Evolutionary conservation across 2,888 invertebrate genomes (phyloP), one percentile per base, ranked within the genome.

Genomic region (Saturnia japonica): DNA sequence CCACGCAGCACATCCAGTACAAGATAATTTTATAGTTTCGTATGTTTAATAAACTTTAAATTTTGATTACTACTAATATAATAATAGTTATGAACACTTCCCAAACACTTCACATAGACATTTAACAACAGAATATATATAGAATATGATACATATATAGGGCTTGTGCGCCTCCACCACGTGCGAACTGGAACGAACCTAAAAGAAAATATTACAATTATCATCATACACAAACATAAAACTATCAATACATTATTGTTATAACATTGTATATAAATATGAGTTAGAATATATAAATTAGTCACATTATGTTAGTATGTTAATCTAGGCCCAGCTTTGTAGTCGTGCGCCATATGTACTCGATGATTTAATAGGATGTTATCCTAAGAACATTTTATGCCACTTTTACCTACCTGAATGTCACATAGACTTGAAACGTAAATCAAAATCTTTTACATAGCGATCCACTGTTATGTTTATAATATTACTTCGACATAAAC

Each of bases 41-140:
- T 43, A 43, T 43, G 14, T 43, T 43, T 43, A 43, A 43, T 43
- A 43, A 8, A 34, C 6, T 34, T 34, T 34, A 34, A 34, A 34
- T 34, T 34, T 34, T 34, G 3, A 34, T 34, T 34, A 34, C n/a
- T n/a, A n/a, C 47, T 16, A 16, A 47, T 16, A 47, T 45, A 45
- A 2, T 8, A 16, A 47, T 54, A 22, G 25, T 57, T 72, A 74
- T 68, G 66, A 76, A 73, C 78, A 78, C 66, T 72, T 75, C 42
- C 81, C 79, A 68, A 82, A 82, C 54, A 80, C 70, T 40, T 77
- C 70, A 74, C 84, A 85, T 25, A 86, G 34, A 78, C 82, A 86
- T 74, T 80, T 82, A 62, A 78, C 74, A 19, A 86, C 69, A 71
- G 83, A 82, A 76, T 77, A 85, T 71, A 87, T 75, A 77, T 79